A percentile compares a stretch with the other conserved stretches of the same genome.
Conservation (phyloP, 2,888 invertebrate species). For the Noctua janthina region DNA sequence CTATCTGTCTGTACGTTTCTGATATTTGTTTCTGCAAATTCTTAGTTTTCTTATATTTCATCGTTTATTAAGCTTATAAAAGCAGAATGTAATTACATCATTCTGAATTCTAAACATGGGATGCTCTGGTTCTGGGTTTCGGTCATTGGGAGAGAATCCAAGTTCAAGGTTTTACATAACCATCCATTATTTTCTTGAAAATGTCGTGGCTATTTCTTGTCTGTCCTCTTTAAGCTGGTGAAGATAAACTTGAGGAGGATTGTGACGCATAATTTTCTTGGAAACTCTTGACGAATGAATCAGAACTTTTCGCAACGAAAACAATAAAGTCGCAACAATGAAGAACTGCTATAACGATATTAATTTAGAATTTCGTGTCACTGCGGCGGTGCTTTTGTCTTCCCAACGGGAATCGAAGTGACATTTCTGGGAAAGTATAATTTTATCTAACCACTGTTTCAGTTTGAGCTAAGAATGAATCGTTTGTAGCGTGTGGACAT, state of each 20-base stretch:
- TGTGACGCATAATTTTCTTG: conserved; percentile 49
- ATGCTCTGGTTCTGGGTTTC: too few relatives aligned
- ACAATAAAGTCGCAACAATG: conserved; percentile 46
- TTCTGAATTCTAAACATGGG: background rate
- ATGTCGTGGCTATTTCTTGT: conserved; percentile 12
- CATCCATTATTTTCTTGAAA: conserved; percentile 12
- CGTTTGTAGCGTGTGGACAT: conserved; percentile 69
- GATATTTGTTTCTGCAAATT: conserved; percentile 24
- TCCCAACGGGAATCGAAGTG: conserved; percentile 7
- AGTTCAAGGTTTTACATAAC: background rate
- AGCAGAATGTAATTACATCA: conserved; percentile 5
- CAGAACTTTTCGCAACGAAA: conserved; percentile 44
- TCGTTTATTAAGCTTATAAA: conserved; percentile 5
- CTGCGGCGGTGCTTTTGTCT: conserved; percentile 30
- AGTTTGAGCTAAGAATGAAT: conserved; percentile 67
- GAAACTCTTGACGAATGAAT: conserved; percentile 46
- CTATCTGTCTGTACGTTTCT: conserved; percentile 5
- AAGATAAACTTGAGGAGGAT: conserved; percentile 32
- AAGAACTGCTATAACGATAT: conserved; percentile 1
- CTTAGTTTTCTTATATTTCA: conserved; percentile 4
- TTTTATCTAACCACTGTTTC: conserved; percentile 59
- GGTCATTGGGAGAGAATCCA: background rate
- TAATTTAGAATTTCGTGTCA: conserved; percentile 17
- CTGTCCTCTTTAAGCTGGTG: conserved; percentile 13
- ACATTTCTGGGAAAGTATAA: conserved; percentile 57